Conservation (phyloP, 2,113 vertebrate genomes). For the Anhinga anhinga region DNA sequence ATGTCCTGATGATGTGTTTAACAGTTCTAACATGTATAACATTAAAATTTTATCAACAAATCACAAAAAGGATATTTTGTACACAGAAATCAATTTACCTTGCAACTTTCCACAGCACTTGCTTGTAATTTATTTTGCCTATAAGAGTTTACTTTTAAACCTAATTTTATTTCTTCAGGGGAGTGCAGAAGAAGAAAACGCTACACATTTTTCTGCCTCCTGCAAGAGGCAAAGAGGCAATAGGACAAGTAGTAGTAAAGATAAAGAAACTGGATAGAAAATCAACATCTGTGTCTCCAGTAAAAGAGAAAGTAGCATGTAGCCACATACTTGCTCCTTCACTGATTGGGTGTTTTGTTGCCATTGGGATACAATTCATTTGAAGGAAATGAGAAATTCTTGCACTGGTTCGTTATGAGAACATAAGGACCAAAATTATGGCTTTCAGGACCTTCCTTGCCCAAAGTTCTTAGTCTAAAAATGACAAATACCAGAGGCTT, state of each 20-base stretch:
- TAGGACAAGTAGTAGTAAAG: neutral
- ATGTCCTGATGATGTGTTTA: constrained; percentile 45
- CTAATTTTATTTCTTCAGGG: constrained; percentile 45
- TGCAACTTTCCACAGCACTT: constrained; percentile 42
- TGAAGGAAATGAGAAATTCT: neutral
- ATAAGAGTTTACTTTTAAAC: constrained; percentile 60
- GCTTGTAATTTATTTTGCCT: constrained; percentile 67
- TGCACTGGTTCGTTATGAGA: neutral
- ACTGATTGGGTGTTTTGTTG: neutral
- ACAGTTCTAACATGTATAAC: constrained; percentile 63
- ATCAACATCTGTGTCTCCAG: neutral
- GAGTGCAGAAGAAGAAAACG: neutral
- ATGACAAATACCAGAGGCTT: neutral
- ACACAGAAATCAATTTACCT: constrained; percentile 72
- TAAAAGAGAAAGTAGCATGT: neutral
- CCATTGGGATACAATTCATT: neutral
- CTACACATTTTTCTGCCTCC: neutral
- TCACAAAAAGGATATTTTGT: constrained; percentile 61
- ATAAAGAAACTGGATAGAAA: neutral
- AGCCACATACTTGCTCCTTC: neutral
- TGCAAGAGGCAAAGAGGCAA: neutral
- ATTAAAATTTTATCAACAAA: constrained; percentile 73
- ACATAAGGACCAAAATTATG: neutral
- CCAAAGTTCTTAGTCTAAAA: neutral
- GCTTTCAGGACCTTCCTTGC: neutral